These are phyloP conservation scores for Hestina assimilis DNA, from an alignment of 1,140 invertebrate species.

Conservation along the genomic window DNA sequence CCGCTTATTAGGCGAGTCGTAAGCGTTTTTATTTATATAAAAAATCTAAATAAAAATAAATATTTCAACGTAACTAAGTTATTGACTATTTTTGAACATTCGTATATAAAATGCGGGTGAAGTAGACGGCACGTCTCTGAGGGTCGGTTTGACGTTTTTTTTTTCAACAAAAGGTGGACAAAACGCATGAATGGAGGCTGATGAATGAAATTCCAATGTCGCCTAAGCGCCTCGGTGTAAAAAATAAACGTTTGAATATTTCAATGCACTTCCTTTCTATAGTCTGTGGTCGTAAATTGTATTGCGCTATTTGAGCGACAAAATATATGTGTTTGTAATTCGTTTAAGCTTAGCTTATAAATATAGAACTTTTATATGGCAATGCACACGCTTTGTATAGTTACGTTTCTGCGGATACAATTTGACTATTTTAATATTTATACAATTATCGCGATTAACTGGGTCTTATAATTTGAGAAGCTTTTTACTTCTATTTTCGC, in stretches of 20 bases:
- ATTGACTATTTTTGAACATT: conserved; percentile 13
- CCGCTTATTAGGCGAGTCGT: too few species aligned
- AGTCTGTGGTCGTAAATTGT: conserved; percentile 32
- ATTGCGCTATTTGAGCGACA: conserved; percentile 31
- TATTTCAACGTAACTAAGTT: background rate
- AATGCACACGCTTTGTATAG: too few species aligned
- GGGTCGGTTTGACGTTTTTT: conserved; percentile 51
- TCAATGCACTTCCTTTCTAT: conserved; percentile 57
- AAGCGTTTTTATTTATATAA: too few species aligned
- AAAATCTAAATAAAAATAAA: background rate
- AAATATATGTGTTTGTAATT: background rate
- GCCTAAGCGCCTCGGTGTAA: conserved; percentile 60
- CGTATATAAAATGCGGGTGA: conserved; percentile 41
- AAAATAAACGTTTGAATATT: conserved; percentile 36
- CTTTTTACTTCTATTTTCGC: too few species aligned
- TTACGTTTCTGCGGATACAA: too few species aligned
- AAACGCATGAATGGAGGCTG: conserved; percentile 53
- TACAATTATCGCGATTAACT: too few species aligned
- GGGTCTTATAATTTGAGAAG: too few species aligned
- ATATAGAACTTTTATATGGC: too few species aligned
- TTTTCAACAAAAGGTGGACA: conserved; percentile 47
- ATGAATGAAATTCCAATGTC: conserved; percentile 70
- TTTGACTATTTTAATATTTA: too few species aligned
- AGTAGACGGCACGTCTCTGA: conserved; percentile 63
- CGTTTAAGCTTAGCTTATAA: too few species aligned